Conservation (phyloP, 2,113 vertebrate species). For the Solenodon paradoxus region DNA sequence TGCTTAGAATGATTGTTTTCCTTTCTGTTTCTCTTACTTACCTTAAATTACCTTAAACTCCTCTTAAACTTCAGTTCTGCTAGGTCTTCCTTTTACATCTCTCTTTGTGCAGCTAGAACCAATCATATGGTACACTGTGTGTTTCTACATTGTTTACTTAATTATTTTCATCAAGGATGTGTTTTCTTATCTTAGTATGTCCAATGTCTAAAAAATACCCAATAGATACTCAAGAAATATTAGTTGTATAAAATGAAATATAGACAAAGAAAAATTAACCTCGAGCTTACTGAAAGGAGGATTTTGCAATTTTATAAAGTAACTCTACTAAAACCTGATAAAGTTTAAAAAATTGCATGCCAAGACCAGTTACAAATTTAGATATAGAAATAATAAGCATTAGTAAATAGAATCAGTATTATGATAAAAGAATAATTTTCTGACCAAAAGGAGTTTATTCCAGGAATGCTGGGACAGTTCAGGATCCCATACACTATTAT, state of each 20-base stretch:
- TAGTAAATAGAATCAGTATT: neutral
- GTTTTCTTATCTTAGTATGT: neutral
- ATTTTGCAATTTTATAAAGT: neutral
- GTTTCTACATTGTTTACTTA: neutral
- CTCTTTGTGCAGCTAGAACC: neutral
- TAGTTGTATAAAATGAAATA: neutral
- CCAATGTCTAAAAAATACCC: neutral
- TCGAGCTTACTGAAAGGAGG: neutral
- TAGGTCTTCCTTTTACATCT: neutral
- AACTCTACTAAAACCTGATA: neutral
- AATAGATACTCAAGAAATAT: neutral
- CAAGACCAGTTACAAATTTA: neutral
- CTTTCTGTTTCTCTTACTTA: neutral
- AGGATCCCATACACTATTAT: neutral
- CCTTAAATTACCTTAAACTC: neutral
- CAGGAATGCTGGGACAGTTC: neutral
- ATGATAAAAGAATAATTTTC: neutral
- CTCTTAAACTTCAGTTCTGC: neutral
- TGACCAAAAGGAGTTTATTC: neutral
- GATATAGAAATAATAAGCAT: neutral
- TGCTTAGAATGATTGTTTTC: neutral
- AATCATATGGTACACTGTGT: neutral
- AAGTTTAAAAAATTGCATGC: neutral
- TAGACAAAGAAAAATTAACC: neutral
- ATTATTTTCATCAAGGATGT: neutral